Evolutionary conservation across 2,888 invertebrate species (phyloP).

Genomic region (Alloscopus bannaensis): DNA sequence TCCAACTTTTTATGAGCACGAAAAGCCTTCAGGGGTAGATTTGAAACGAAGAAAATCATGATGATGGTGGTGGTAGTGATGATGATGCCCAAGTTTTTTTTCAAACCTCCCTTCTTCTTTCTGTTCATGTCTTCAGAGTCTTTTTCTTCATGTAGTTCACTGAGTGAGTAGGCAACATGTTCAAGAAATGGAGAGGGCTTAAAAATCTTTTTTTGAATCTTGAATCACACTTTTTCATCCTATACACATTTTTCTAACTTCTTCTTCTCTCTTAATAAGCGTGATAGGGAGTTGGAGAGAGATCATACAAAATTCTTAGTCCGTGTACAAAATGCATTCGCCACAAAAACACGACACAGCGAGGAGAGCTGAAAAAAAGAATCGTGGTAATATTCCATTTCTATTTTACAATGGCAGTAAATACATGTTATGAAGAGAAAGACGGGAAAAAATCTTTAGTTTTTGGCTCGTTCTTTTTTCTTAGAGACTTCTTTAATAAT

Average conservation of each 20-base stretch:
- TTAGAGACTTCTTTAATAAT: not conserved
- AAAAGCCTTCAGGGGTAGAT: conserved; percentile 71
- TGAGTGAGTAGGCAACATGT: conserved; percentile 26
- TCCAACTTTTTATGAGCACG: conserved; percentile 73
- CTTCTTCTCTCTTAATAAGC: conserved; percentile 34
- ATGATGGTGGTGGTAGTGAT: conserved; percentile 59
- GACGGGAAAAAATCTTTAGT: conserved; percentile 31
- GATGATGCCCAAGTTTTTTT: conserved; percentile 58
- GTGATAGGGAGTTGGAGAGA: too few relatives aligned
- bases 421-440: too few relatives aligned
- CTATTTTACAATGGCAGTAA: conserved; percentile 9
- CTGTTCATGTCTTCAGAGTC: conserved; percentile 30
- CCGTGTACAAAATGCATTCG: conserved; percentile 43
- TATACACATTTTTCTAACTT: conserved; percentile 49
- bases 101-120: conserved; percentile 32
- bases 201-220: conserved; percentile 45
- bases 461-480: conserved; percentile 52
- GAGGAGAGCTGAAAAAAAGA: conserved; percentile 26
- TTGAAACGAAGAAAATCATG: too few relatives aligned
- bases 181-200: conserved; percentile 28
- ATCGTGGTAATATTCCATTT: conserved; percentile 56
- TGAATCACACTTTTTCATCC: conserved; percentile 61
- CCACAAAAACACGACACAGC: conserved; percentile 52
- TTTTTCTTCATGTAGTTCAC: conserved; percentile 26
- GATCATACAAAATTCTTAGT: conserved; percentile 31